Percentiles rank a stretch among this genome's conserved stretches.
Evolutionary conservation across 2,113 vertebrate genomes (phyloP).

Genomic region (Perca flavescens): DNA sequence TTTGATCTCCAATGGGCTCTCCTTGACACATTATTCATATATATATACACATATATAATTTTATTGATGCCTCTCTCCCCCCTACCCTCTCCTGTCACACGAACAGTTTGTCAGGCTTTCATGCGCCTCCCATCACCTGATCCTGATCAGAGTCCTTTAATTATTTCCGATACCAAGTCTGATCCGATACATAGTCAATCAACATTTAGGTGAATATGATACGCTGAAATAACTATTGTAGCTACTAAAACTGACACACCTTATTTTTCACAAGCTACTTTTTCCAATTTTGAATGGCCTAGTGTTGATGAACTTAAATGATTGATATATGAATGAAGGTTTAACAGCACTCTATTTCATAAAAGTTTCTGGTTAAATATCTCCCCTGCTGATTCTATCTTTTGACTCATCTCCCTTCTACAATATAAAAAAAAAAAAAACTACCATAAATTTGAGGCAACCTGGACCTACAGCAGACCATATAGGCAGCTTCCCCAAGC

Average conservation of each 20-base stretch:
- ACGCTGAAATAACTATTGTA: neutral
- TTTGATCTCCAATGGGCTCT: neutral
- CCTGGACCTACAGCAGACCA: neutral
- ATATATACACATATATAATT: too few relatives aligned
- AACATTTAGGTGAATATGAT: neutral
- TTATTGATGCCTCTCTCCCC: too few relatives aligned
- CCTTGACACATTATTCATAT: too few relatives aligned
- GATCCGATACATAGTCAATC: neutral
- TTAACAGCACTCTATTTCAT: neutral
- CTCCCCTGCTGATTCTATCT: neutral
- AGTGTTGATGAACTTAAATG: neutral
- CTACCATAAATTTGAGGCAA: neutral
- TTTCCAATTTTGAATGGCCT: neutral
- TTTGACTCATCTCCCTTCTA: neutral
- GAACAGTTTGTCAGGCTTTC: too few relatives aligned
- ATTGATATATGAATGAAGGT: neutral
- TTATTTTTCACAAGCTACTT: neutral
- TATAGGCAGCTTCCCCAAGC: neutral
- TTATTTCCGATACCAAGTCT: neutral
- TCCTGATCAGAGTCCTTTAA: too few relatives aligned
- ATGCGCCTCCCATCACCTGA: too few relatives aligned
- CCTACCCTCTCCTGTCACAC: too few relatives aligned
- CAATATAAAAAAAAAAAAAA: neutral
- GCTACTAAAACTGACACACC: neutral
- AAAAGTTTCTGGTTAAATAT: neutral